phyloP scores from a whole-genome alignment of 2,113 vertebrate genomes.

The Pseudorectes ferrugineus region DNA sequence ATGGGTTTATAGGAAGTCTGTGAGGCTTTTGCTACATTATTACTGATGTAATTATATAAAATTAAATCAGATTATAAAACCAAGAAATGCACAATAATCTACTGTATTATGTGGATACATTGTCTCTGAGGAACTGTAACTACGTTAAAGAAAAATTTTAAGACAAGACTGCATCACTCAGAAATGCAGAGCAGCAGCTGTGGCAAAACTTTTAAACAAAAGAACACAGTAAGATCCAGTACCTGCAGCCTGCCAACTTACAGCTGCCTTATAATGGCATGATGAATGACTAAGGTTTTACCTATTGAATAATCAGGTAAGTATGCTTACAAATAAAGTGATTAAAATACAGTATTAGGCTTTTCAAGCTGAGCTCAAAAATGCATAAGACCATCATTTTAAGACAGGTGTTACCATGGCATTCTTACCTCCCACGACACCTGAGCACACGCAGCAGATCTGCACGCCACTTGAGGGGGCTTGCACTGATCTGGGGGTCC shows the following conservation, averaged over 20 bases:
- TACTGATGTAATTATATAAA: slow-evolving; percentile 5
- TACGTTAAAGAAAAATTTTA: not conserved
- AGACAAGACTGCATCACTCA: not conserved
- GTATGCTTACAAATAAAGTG: not conserved
- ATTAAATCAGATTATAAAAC: not conserved
- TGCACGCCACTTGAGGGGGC: slow-evolving; percentile 83
- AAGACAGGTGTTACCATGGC: not conserved
- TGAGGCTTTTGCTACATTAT: not conserved
- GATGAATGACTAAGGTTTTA: not conserved
- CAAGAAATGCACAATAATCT: not conserved
- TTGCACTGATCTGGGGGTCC: slow-evolving; percentile 90
- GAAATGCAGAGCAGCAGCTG: not conserved
- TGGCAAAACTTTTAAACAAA: not conserved
- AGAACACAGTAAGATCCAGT: not conserved
- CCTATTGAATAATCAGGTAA: not conserved
- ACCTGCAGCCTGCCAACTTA: not conserved
- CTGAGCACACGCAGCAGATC: slow-evolving; percentile 88
- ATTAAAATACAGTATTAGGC: not conserved
- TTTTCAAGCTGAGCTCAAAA: not conserved
- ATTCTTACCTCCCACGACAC: slow-evolving; percentile 92
- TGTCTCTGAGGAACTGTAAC: not conserved
- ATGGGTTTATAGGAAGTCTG: not conserved
- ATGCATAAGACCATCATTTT: not conserved
- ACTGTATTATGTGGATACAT: not conserved
- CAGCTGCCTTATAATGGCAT: not conserved